Base-by-base conservation (phyloP, 2,113 vertebrate species). In the Sporophila hypoxantha region DNA sequence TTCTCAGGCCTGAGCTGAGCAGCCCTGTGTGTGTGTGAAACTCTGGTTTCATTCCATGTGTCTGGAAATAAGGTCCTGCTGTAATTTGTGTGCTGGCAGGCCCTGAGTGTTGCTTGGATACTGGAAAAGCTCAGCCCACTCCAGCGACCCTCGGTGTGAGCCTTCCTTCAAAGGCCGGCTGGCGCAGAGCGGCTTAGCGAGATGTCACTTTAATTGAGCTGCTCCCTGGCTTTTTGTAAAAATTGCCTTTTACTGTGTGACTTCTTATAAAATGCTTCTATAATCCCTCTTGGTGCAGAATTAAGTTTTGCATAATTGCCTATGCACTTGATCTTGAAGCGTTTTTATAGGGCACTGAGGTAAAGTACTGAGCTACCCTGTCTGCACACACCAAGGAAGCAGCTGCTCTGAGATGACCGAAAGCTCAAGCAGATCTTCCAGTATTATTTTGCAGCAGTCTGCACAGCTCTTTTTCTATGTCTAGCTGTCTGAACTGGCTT, bases 61-160 rank as follows among this genome's bases (percentile, higher is more conserved):
- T 53, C 39, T 57, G 76, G 71, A 71, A 87, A 62, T 79, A 73
- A 85, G 82, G 77, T 42, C 20, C 22, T 60, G 74, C 49, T 76
- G 56, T 76, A 34, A 13, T 53, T 18, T 26, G 34, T 76, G 80
- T 82, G 89, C 90, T 81, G 65, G 73, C 47, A 76, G 80, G 62
- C 85, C 82, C 53, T 78, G 86, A 41, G 1, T 29, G 95, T 96
- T 97, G 96, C 96, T 89, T 95, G 96, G 95, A 89, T 92, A 94
- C 94, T 16, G 27, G 15, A 37, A 67, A 62, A 78, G 71, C 66
- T 18, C 23, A 62, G 50, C 67, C 66, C 12, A 2, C 66, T 55
- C 8, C 47, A 23, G 76, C 1, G 0, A 70, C 25, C 68, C 70
- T 89, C 0, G 8, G 55, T 2, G 2, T 20, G 71, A 88, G 78